These are phyloP conservation scores for Apis laboriosa DNA, from an alignment of 1,140 invertebrate species.

Conservation along the genomic window DNA sequence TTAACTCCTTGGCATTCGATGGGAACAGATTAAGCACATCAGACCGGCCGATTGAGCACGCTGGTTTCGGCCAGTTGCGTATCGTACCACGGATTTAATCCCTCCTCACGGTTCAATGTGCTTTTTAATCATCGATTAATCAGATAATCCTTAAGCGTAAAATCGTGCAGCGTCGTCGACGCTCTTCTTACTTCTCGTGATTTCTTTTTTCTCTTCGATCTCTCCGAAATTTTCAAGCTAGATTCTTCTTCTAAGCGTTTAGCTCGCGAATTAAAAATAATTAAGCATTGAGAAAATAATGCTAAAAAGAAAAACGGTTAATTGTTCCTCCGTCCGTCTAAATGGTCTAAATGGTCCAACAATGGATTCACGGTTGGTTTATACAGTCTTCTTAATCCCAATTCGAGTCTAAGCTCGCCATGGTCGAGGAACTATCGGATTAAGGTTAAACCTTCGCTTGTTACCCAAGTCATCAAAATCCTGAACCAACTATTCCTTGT, in stretches of 20 bases:
- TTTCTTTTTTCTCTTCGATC: too few relatives aligned
- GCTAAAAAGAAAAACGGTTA: not conserved
- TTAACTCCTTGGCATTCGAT: conserved; percentile 38
- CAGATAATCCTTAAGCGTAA: not conserved
- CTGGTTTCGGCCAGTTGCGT: not conserved
- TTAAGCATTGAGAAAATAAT: not conserved
- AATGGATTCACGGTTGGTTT: conserved; percentile 48
- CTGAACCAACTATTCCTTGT: conserved; percentile 22
- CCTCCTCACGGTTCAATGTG: not conserved
- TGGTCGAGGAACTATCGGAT: conserved; percentile 20
- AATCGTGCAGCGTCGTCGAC: not conserved
- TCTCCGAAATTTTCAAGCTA: too few relatives aligned
- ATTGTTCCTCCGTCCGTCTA: not conserved
- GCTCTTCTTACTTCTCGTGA: not conserved
- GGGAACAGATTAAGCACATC: conserved; percentile 36
- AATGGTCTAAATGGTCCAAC: conserved; percentile 37
- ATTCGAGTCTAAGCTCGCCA: conserved; percentile 43
- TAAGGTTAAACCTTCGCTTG: conserved; percentile 46
- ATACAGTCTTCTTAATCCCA: conserved; percentile 53
- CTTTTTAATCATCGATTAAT: conserved; percentile 9
- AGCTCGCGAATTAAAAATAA: too few relatives aligned
- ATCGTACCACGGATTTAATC: conserved; percentile 7
- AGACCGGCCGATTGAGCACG: conserved; percentile 33
- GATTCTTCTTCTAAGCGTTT: too few relatives aligned
- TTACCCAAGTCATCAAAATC: conserved; percentile 41